A percentile compares a stretch with the other conserved stretches of the same genome.
Conservation (phyloP, 2,888 invertebrate genomes). For the Eudemis profundana region DNA sequence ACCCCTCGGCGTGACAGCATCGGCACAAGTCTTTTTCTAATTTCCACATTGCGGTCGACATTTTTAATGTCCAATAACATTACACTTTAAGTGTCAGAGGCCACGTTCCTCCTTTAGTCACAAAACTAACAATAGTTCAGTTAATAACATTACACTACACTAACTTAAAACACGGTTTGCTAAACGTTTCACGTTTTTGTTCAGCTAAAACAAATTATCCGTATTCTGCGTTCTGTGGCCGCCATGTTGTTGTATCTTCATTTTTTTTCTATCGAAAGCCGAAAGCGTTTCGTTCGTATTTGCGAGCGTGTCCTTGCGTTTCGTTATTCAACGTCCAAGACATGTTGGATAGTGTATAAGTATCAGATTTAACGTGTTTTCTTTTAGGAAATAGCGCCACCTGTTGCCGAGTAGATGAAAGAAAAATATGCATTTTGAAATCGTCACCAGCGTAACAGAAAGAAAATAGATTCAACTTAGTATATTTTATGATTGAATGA, state of each 20-base stretch:
- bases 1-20: slow-evolving; percentile 72
- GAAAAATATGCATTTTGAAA: too few species aligned
- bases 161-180: slow-evolving; percentile 11
- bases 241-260: slow-evolving; percentile 41
- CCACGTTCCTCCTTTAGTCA: slow-evolving; percentile 1
- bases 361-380: neutral
- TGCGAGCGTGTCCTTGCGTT: slow-evolving; percentile 9
- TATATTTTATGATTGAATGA: too few species aligned
- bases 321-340: neutral
- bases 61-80: slow-evolving; percentile 51
- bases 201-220: slow-evolving; percentile 19
- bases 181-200: slow-evolving; percentile 20
- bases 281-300: slow-evolving; percentile 3
- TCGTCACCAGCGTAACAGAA: too few species aligned
- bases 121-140: slow-evolving; percentile 4
- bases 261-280: slow-evolving; percentile 4
- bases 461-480: neutral
- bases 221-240: slow-evolving; percentile 23
- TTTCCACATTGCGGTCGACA: slow-evolving; percentile 62
- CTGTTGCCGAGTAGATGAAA: slow-evolving; percentile 20
- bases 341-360: slow-evolving; percentile 9
- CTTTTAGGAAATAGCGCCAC: slow-evolving; percentile 2
- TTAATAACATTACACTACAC: slow-evolving; percentile 38
- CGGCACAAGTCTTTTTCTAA: slow-evolving; percentile 70
- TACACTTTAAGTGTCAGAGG: slow-evolving; percentile 33